Conservation (phyloP, 2,888 invertebrate genomes). For the Melanotus villosus region DNA sequence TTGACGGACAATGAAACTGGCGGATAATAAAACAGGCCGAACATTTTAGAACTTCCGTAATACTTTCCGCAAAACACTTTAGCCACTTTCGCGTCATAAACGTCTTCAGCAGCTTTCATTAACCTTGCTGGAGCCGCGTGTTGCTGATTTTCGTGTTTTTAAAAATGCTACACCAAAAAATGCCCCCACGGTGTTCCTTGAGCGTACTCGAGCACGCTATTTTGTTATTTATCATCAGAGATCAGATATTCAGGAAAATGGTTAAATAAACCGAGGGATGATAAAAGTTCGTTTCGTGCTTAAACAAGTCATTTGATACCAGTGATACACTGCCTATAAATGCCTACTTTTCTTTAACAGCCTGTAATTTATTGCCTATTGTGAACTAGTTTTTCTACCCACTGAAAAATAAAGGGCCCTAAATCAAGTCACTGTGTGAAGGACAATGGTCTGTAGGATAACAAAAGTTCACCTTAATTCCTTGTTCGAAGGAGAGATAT, state of each 20-base stretch:
- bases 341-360: constrained; percentile 1
- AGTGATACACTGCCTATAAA: constrained; percentile 25
- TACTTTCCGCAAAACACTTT: constrained; percentile 15
- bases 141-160: constrained; percentile 14
- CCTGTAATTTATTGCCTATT: background rate
- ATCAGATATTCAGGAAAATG: constrained; percentile 22
- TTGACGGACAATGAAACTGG: constrained; percentile 30
- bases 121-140: background rate
- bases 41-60: constrained; percentile 20
- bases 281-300: constrained; percentile 28
- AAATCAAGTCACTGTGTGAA: background rate
- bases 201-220: constrained; percentile 1
- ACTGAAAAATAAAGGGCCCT: background rate
- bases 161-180: background rate
- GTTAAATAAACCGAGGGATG: constrained; percentile 13
- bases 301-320: constrained; percentile 21
- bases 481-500: too few relatives aligned
- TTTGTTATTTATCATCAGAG: constrained; percentile 16
- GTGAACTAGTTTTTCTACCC: background rate
- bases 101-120: background rate
- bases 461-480: too few relatives aligned
- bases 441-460: background rate
- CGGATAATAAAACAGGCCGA: constrained; percentile 20
- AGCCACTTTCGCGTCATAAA: constrained; percentile 3
- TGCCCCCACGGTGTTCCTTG: background rate